Base-by-base conservation (phyloP, 2,113 vertebrate genomes). In the Cyprinodon brontotheroides region DNA sequence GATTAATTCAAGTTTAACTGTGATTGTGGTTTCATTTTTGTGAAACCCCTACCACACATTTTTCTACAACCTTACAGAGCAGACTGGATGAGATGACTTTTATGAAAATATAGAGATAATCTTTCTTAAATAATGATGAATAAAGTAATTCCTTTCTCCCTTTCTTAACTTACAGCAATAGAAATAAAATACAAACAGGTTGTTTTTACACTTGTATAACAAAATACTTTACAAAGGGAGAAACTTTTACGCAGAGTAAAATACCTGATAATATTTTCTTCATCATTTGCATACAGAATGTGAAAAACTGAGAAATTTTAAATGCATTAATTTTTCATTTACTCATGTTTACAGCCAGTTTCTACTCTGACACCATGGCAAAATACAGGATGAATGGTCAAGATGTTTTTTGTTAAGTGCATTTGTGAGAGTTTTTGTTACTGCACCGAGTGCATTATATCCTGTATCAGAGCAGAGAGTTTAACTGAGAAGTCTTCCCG, bases 391-490 rank as follows among this genome's bases (percentile, higher is more conserved):
- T 43, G 38, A 40, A 29, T 3, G 17, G 2, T 57, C 10, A 57
- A 7, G 5, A 7, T 17, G 22, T 29, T 65, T n/a, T 41, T n/a
- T 8, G 1, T 61, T 37, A 62, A 41, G 61, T 70, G 17, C 13
- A 20, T 14, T 29, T 29, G 29, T 29, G 29, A 1, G 29, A 29
- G 45, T 48, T 57, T 29, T 14, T 70, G 74, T 91, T 70, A 91
- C 87, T 91, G 74, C 72, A 97, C 91, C 79, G 93, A 95, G 47
- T 93, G 92, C 59, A 92, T 71, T 83, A 97, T 96, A 68, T 97
- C 96, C 70, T 93, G 90, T 82, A 97, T 96, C 65, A 98, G 91
- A 59, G 94, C 92, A 0, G 95, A 94, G 0, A 98, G 90, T 61
- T 92, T 94, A 1, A 86, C 83, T 14, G 92, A 94, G 77, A 97